Evolutionary conservation across 2,113 vertebrate species (phyloP), one percentile per base, ranked within the genome.

Genomic region (Rana temporaria): DNA sequence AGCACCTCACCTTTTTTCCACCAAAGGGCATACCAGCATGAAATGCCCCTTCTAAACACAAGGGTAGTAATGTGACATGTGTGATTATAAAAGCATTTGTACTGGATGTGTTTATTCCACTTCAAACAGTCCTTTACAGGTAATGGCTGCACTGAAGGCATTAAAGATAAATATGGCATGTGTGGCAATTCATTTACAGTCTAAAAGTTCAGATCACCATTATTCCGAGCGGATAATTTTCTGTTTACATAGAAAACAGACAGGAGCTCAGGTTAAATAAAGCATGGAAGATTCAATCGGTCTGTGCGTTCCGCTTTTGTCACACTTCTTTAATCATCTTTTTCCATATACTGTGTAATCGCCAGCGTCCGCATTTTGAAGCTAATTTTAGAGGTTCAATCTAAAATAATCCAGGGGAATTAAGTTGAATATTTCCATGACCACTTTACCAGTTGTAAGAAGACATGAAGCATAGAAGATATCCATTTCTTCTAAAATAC

Each of bases 401-500:
- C 42, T 65, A 73, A 56, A 72, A 81, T 81, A 81, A 72, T 65
- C 79, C 79, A 17, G 22, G 22, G 60, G 79, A 81, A 63, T 81
- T 73, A 62, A 22, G 42, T 14, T 5, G 79, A 81, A 71, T 52
- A 71, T 70, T 70, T 62, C 57, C 79, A 48, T 64, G 67, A 57
- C 9, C 67, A 63, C 79, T 71, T 71, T 71, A 32, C 57, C 63
- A 55, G 24, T 55, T 53, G 42, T 32, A 67, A 32, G 63, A 78
- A 56, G 24, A 56, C 76, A 66, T 55, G 62, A 67, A 66, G 76
- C 48, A 55, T 55, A 48, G 42, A 78, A 78, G 11, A 55, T 78
- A 78, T 78, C 18, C 42, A 26, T 20, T 20, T 66, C 63, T 24
- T 65, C 22, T 65, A 55, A 78, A 26, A 74, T 74, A 74, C 71